Evolutionary conservation across 2,113 vertebrate species (phyloP).

Genomic region (Artemisiospiza belli): DNA sequence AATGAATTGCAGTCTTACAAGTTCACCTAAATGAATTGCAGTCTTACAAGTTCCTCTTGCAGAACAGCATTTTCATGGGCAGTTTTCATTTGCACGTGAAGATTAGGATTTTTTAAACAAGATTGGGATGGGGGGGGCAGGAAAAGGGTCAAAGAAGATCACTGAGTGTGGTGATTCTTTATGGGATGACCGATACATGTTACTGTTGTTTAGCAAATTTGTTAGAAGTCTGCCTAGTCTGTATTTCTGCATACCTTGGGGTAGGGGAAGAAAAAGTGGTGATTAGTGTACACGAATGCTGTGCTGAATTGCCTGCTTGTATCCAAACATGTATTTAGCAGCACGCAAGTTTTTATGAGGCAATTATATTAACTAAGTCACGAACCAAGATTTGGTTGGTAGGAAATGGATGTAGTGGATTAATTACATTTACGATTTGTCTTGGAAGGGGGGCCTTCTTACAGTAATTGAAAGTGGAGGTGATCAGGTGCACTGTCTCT

Average conservation of each 20-base stretch:
- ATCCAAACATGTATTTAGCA: slow-evolving; percentile 50
- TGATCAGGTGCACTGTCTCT: background rate
- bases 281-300: background rate
- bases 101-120: background rate
- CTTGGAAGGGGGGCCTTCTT: slow-evolving; percentile 5
- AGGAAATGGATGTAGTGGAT: slow-evolving; percentile 10
- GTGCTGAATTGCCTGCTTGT: slow-evolving; percentile 18
- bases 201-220: background rate
- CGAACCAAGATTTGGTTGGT: background rate
- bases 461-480: background rate
- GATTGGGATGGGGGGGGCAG: accelerated
- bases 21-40: slow-evolving; percentile 15
- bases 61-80: background rate
- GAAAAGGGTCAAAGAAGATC: background rate
- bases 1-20: slow-evolving; percentile 18
- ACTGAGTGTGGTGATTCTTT: background rate
- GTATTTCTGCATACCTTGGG: background rate
- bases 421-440: slow-evolving; percentile 1
- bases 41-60: slow-evolving; percentile 4
- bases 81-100: background rate
- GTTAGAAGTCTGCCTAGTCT: background rate
- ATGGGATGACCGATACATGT: background rate
- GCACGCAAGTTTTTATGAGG: slow-evolving; percentile 35
- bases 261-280: background rate
- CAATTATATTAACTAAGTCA: slow-evolving; percentile 31